A percentile compares a stretch with the other conserved stretches of the same genome.
Evolutionary conservation across 2,888 invertebrate species (phyloP).

Genomic region (Sinodicranocentrus sp.): DNA sequence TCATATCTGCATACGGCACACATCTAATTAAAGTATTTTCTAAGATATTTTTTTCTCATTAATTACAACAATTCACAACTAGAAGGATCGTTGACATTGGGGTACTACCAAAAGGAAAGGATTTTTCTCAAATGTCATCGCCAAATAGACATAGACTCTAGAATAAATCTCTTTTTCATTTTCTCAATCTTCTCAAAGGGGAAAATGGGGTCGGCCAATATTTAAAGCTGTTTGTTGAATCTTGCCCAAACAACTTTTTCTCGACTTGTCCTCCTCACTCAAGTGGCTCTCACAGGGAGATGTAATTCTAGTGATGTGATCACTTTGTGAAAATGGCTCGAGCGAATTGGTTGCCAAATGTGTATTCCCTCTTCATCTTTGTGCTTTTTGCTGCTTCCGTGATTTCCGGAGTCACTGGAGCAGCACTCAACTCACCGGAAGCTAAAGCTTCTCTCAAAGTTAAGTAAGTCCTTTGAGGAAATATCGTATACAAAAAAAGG

Average conservation of each 20-base stretch:
- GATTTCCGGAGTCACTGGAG: constrained; percentile 67
- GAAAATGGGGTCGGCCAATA: constrained; percentile 36
- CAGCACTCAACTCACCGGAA: constrained; percentile 67
- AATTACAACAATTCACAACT: too few species aligned
- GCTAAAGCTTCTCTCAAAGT: constrained; percentile 67
- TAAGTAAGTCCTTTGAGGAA: constrained; percentile 60
- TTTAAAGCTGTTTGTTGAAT: constrained; percentile 12
- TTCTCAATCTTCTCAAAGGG: too few species aligned
- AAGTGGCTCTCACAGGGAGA: too few species aligned
- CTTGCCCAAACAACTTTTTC: constrained; percentile 34
- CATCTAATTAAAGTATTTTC: too few species aligned
- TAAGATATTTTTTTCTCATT: too few species aligned
- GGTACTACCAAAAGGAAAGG: too few species aligned
- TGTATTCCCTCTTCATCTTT: constrained; percentile 49
- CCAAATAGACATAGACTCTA: too few species aligned
- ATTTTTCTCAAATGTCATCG: too few species aligned
- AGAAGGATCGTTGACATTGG: too few species aligned
- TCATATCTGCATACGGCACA: too few species aligned
- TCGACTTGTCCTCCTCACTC: constrained; percentile 12
- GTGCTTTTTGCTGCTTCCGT: constrained; percentile 51
- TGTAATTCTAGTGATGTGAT: constrained; percentile 4
- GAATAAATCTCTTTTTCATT: too few species aligned
- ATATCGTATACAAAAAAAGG: constrained; percentile 56
- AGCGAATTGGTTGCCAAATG: constrained; percentile 60
- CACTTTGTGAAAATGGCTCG: constrained; percentile 64